Base-by-base conservation (phyloP, 2,797 vertebrate genomes). In the Myotis daubentonii region DNA sequence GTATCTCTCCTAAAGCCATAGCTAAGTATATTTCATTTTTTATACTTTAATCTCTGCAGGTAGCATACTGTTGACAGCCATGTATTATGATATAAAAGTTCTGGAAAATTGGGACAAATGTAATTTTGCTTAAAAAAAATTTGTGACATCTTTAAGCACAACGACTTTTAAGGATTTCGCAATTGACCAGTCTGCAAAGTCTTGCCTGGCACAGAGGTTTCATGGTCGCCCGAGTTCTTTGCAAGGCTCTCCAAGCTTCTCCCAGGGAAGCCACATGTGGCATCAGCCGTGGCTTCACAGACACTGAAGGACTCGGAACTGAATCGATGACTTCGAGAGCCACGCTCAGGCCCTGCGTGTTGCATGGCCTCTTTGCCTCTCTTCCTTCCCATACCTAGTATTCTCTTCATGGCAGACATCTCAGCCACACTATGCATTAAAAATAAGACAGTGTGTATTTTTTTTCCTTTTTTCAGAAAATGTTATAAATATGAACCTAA, bases 131-230 rank as follows among this genome's bases (percentile, higher is more conserved):
- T 6, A 11, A 79, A 76, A 79, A 66, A 60, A 72, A 33, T 78
- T 0, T 76, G 65, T 68, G 80, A 65, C 33, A 62, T 89, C 8
- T 47, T 89, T 91, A 68, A 95, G 20, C 11, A 80, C 15, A 88
- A 36, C 44, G 20, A 66, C 12, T 92, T 92, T 36, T 75, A 92
- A 89, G 44, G 62, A 62, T 7, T 94, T 89, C 17, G n/a, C 38
- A 44, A 6, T 16, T 74, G 22, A 28, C 38, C 83, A 89, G 80
- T 55, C 25, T 83, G 76, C 57, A 72, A 92, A 89, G 3, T 78
- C 17, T n/a, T 81, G 2, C 49, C 41, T 9, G 33, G 13, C 55
- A 65, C 25, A 76, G 71, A 75, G 22, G 8, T 76, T 92, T 13
- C 25, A 28, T 30, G 57, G 12, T 12, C 22, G 75, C 11, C 13